Evolutionary conservation across 1,140 invertebrate species (phyloP).

Genomic region (Drosophila sechellia): DNA sequence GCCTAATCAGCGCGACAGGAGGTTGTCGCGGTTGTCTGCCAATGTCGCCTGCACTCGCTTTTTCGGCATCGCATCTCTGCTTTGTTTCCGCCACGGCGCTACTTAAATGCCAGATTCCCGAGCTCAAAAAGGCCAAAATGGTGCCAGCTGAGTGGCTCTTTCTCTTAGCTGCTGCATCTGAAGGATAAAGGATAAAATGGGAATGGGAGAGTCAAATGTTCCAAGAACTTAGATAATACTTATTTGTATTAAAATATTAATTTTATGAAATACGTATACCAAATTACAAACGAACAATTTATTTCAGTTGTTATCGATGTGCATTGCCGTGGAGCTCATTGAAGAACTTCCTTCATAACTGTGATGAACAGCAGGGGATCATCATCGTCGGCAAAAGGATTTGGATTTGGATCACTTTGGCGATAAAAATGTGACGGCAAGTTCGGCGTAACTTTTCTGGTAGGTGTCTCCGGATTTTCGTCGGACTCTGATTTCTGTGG

Average conservation of each 20-base stretch:
- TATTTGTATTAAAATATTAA: too few species aligned
- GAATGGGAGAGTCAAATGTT: background rate
- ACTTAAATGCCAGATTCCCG: slow-evolving; percentile 37
- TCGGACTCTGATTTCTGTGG: background rate
- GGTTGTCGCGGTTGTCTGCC: slow-evolving; percentile 21
- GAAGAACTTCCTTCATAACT: background rate
- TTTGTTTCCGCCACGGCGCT: slow-evolving; percentile 61
- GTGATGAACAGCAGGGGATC: slow-evolving; percentile 59
- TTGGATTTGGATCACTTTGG: slow-evolving; percentile 41
- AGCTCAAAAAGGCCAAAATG: slow-evolving; percentile 2
- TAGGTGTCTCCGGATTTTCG: background rate
- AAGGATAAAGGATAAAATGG: background rate
- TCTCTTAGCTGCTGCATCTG: background rate
- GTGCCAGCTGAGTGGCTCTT: background rate
- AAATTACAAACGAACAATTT: background rate
- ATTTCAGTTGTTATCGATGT: background rate
- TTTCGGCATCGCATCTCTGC: slow-evolving; percentile 31
- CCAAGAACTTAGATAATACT: too few species aligned
- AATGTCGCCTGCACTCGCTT: background rate
- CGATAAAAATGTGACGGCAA: slow-evolving; percentile 41
- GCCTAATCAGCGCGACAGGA: slow-evolving; percentile 62
- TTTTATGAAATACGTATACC: too few species aligned
- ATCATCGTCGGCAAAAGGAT: slow-evolving; percentile 30
- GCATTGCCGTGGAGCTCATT: background rate
- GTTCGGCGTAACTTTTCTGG: too few species aligned